Evolutionary conservation across 2,888 invertebrate species (phyloP).

Genomic region (Neocrepidodera transversa): DNA sequence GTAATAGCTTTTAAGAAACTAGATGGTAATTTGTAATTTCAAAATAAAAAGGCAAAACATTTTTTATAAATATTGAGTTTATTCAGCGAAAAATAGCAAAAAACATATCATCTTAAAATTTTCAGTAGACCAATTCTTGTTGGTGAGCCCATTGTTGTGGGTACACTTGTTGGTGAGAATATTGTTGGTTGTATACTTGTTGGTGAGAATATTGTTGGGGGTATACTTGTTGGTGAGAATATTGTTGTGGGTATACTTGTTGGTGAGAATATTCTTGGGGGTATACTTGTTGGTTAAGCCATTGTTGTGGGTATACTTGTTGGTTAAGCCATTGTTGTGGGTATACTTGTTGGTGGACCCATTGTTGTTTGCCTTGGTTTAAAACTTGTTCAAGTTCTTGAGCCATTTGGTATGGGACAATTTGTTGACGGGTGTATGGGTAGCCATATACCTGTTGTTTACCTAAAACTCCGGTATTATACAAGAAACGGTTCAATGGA

Average conservation of each 20-base stretch:
- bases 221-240: not conserved
- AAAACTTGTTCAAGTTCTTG: not conserved
- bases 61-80: too few species aligned
- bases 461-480: not conserved
- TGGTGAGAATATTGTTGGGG: not conserved
- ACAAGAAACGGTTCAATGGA: conserved; percentile 3
- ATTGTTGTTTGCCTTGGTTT: not conserved
- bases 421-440: not conserved
- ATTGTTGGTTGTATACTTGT: not conserved
- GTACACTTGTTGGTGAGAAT: not conserved
- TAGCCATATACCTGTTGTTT: not conserved
- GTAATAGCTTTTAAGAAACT: too few species aligned
- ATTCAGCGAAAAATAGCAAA: not conserved
- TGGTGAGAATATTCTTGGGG: not conserved
- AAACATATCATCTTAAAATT: not conserved
- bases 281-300: not conserved
- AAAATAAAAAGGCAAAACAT: too few species aligned
- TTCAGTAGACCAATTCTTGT: conserved; percentile 1
- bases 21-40: too few species aligned
- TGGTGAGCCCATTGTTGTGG: not conserved
- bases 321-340: not conserved
- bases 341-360: not conserved
- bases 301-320: not conserved
- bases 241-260: not conserved
- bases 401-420: not conserved